phyloP scores from a whole-genome alignment of 2,113 vertebrate species.

The Neoarius graeffei region DNA sequence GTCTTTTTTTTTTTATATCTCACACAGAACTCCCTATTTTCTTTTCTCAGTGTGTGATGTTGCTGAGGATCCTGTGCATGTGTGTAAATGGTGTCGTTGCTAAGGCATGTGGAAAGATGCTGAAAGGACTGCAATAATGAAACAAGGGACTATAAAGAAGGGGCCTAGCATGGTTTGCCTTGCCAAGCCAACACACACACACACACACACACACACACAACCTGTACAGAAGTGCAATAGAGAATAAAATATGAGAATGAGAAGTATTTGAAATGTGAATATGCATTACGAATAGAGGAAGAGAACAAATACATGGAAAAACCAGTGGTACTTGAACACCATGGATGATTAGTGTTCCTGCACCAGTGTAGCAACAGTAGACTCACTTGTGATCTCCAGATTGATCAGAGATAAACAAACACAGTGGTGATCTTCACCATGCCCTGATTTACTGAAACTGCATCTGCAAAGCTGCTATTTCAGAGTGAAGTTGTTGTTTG shows the following conservation, averaged over 20 bases:
- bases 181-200: conserved; percentile 25
- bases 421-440: too few relatives aligned
- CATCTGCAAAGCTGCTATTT: background rate
- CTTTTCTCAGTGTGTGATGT: conserved; percentile 30
- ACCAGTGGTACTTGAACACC: background rate
- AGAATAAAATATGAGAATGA: background rate
- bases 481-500: too few relatives aligned
- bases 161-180: conserved; percentile 29
- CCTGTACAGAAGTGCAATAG: background rate
- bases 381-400: background rate
- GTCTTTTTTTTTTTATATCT: background rate
- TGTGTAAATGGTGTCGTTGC: conserved; percentile 53
- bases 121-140: conserved; percentile 54
- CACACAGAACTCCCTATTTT: background rate
- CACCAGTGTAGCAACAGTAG: too few relatives aligned
- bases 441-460: background rate
- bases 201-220: conserved; percentile 32
- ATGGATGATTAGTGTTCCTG: background rate
- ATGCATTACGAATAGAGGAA: background rate
- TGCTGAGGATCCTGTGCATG: conserved; percentile 52
- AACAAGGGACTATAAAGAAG: conserved; percentile 41
- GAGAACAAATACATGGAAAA: background rate
- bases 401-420: background rate
- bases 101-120: conserved; percentile 53
- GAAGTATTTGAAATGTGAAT: background rate